Evolutionary conservation across 2,113 vertebrate genomes (phyloP).

Genomic region (Anoplopoma fimbria): DNA sequence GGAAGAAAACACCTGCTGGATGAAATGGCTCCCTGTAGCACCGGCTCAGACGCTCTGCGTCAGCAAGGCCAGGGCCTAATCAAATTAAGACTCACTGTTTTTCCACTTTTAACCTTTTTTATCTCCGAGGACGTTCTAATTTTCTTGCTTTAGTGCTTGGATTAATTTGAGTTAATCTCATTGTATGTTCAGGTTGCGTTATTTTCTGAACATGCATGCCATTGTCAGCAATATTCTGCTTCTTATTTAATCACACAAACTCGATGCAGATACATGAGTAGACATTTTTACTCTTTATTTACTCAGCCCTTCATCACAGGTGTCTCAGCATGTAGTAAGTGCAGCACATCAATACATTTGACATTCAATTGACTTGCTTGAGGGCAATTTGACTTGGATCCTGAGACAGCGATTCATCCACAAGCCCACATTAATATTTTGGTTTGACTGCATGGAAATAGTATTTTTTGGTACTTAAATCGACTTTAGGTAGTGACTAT

Average conservation of each 20-base stretch:
- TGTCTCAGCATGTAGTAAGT: neutral
- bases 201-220: neutral
- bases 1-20: conserved; percentile 59
- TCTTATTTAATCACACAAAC: neutral
- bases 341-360: neutral
- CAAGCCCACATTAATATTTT: neutral
- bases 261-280: neutral
- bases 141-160: neutral
- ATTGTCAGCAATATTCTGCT: neutral
- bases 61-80: conserved; percentile 46
- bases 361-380: neutral
- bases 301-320: neutral
- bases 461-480: neutral
- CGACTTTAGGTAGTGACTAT: neutral
- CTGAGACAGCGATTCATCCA: neutral
- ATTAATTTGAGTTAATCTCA: neutral
- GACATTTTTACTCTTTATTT: neutral
- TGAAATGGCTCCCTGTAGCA: conserved; percentile 34
- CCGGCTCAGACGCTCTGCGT: conserved; percentile 13
- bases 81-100: conserved; percentile 30
- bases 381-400: neutral
- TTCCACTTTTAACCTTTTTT: conserved; percentile 42
- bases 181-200: neutral
- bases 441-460: neutral
- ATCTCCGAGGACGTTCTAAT: conserved; percentile 7